These are phyloP conservation scores for Pachydiplax longipennis DNA, from an alignment of 2,888 invertebrate species.

Conservation along the genomic window DNA sequence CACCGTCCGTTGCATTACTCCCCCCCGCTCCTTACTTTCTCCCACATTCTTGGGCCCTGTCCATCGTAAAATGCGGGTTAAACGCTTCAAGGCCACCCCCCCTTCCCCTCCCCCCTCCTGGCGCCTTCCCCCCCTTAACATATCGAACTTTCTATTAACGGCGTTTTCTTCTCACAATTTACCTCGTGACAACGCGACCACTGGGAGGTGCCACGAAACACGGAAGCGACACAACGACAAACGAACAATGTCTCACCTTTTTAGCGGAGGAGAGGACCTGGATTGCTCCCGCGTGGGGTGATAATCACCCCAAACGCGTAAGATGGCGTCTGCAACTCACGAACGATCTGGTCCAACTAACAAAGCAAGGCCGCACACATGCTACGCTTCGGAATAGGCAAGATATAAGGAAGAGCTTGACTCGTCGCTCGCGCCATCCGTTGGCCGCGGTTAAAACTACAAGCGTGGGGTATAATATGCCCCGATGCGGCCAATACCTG, in stretches of 20 bases:
- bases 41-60: background rate
- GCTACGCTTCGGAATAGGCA: constrained; percentile 37
- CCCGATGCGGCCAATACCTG: constrained; percentile 35
- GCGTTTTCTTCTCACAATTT: background rate
- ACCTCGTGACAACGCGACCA: background rate
- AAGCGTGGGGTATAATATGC: constrained; percentile 30
- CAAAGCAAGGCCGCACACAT: constrained; percentile 34
- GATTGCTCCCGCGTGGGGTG: constrained; percentile 11
- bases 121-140: background rate
- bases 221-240: background rate
- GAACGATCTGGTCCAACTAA: constrained; percentile 39
- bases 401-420: constrained; percentile 27
- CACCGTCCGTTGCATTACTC: background rate
- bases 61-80: constrained; percentile 34
- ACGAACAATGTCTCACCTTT: background rate
- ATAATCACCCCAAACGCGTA: background rate
- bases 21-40: background rate
- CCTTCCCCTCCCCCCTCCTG: background rate
- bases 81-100: background rate
- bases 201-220: background rate
- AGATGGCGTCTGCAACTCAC: constrained; percentile 28
- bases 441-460: constrained; percentile 40
- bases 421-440: constrained; percentile 37
- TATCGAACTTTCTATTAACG: background rate
- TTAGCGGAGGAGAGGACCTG: background rate